Percentiles rank a stretch among this genome's conserved stretches.
These are phyloP conservation scores for Sinohyriopsis cumingii DNA, from an alignment of 2,888 invertebrate genomes.

Conservation along the genomic window DNA sequence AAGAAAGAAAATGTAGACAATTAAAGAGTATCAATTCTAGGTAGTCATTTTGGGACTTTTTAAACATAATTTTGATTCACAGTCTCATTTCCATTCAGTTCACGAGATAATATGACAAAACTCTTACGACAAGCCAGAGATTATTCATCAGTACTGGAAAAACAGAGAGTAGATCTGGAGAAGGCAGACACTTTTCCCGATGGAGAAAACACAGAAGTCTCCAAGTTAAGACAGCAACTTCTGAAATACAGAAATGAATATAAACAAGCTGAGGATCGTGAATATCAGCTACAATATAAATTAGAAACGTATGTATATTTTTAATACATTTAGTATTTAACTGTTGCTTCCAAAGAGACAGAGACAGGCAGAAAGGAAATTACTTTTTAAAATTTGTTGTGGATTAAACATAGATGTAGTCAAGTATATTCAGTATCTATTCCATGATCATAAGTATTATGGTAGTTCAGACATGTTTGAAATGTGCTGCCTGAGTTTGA, in stretches of 20 bases:
- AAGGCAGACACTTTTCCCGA: conserved; percentile 71
- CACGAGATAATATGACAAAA: conserved; percentile 66
- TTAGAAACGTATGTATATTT: conserved; percentile 64
- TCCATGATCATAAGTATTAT: too few species aligned
- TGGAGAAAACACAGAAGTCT: conserved; percentile 67
- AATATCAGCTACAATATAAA: conserved; percentile 70
- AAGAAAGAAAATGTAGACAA: too few species aligned
- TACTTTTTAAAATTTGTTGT: too few species aligned
- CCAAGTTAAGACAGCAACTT: conserved; percentile 67
- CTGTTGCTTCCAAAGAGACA: too few species aligned
- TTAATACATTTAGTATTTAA: not conserved
- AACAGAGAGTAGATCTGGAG: conserved; percentile 65
- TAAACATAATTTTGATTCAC: not conserved
- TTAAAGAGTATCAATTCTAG: too few species aligned
- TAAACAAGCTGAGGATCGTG: conserved; percentile 66
- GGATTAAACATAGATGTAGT: too few species aligned
- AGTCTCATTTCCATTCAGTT: conserved; percentile 40
- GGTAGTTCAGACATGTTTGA: too few species aligned
- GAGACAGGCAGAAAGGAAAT: too few species aligned
- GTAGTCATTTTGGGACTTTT: not conserved
- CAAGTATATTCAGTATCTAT: too few species aligned
- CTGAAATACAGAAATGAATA: conserved; percentile 69
- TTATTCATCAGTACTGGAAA: conserved; percentile 59
- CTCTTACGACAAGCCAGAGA: conserved; percentile 67
- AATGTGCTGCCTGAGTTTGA: too few species aligned